These are phyloP conservation scores for Caenorhabditis auriculariae DNA, from an alignment of 2,888 invertebrate species.

Conservation along the genomic window DNA sequence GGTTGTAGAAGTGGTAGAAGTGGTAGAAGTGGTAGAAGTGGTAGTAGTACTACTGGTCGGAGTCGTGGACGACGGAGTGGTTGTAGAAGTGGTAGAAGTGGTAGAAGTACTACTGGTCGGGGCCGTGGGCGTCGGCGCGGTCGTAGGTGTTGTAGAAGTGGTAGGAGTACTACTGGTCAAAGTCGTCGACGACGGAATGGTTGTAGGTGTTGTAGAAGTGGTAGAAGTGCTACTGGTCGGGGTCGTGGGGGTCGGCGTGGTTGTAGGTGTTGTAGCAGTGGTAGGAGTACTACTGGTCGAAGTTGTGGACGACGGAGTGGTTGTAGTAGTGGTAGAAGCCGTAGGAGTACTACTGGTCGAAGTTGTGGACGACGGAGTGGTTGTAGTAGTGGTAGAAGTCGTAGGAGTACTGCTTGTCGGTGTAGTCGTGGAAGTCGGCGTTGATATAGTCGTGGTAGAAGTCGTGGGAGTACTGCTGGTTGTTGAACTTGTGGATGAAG, in stretches of 20 bases:
- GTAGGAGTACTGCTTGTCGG: neutral
- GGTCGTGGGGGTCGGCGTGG: constrained; percentile 7
- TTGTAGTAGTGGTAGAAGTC: neutral
- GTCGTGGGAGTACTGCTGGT: neutral
- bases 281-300: neutral
- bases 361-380: neutral
- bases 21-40: neutral
- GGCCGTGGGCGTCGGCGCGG: constrained; percentile 5
- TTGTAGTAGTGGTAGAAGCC: neutral
- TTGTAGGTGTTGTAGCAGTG: neutral
- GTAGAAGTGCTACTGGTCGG: no score
- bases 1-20: neutral
- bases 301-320: neutral
- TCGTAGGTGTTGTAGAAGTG: neutral
- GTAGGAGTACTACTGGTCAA: neutral
- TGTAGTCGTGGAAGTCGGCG: neutral
- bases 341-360: neutral
- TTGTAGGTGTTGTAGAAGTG: neutral
- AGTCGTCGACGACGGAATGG: neutral
- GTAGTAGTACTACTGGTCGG: neutral
- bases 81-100: neutral
- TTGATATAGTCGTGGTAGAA: neutral
- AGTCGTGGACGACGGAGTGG: neutral
- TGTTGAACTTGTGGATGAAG: neutral
- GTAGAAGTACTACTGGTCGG: no score